phyloP scores from a whole-genome alignment of 2,113 vertebrate species.

The Oryzias curvinotus region DNA sequence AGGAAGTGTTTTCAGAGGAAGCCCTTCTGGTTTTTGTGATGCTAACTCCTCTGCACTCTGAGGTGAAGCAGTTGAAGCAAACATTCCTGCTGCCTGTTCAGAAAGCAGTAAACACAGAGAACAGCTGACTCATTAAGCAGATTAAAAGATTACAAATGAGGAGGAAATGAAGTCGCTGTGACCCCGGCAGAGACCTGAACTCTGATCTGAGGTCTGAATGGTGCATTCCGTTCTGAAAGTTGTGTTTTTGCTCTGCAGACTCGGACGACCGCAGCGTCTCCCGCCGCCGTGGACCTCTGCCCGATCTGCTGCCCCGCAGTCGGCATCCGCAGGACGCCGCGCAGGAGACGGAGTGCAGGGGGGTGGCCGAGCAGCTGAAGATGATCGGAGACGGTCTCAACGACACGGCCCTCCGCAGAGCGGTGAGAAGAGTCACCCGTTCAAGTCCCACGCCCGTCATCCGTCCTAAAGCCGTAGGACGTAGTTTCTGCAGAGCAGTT shows the following conservation, averaged over 20 bases:
- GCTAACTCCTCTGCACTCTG: too few relatives aligned
- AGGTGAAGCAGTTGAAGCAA: too few relatives aligned
- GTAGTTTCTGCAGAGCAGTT: too few relatives aligned
- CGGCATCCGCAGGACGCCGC: constrained; percentile 36
- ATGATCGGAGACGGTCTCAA: constrained; percentile 73
- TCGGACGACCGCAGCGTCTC: constrained; percentile 12
- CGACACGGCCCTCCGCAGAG: constrained; percentile 59
- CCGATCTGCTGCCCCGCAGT: constrained; percentile 56
- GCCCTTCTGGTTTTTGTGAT: too few relatives aligned
- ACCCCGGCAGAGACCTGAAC: constrained; percentile 16
- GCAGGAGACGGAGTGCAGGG: constrained; percentile 50
- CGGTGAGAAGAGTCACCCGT: constrained; percentile 50
- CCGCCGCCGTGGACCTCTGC: constrained; percentile 34
- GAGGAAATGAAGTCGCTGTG: constrained; percentile 49
- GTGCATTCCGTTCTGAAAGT: neutral
- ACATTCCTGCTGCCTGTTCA: neutral
- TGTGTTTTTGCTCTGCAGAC: constrained; percentile 26
- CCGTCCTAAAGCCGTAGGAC: too few relatives aligned
- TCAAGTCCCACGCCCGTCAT: neutral
- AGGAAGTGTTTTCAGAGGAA: too few relatives aligned
- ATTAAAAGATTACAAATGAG: constrained; percentile 73
- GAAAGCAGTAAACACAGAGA: constrained; percentile 25
- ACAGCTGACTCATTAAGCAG: constrained; percentile 68
- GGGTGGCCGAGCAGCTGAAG: constrained; percentile 69
- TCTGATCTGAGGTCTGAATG: too few relatives aligned